A percentile compares a stretch with the other conserved stretches of the same genome.
Evolutionary conservation across 2,113 vertebrate species (phyloP).

Genomic region (Chaetodon trifascialis): DNA sequence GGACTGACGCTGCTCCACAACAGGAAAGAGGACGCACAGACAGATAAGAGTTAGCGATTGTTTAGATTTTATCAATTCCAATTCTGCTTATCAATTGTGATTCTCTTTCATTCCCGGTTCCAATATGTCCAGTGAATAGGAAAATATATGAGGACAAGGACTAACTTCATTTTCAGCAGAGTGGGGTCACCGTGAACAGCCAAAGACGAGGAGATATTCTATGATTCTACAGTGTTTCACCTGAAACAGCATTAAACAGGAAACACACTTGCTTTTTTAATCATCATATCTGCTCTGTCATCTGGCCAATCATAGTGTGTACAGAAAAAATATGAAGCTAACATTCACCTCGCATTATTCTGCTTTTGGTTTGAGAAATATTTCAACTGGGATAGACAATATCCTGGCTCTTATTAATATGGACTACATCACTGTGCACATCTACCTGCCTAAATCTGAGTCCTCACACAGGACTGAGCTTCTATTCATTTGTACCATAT

Average conservation of each 20-base stretch:
- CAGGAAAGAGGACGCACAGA: not conserved
- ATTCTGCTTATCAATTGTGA: not conserved
- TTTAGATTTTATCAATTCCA: not conserved
- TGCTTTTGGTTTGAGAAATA: not conserved
- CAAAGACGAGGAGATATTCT: not conserved
- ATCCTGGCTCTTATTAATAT: not conserved
- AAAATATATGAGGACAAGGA: not conserved
- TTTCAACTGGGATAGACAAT: not conserved
- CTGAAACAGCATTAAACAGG: not conserved
- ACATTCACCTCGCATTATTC: not conserved
- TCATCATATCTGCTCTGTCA: not conserved
- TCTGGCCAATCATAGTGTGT: too few species aligned
- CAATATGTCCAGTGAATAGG: not conserved
- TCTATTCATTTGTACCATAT: slow-evolving; percentile 46
- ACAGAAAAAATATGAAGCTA: not conserved
- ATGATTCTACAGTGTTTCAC: not conserved
- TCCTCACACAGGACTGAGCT: slow-evolving; percentile 38
- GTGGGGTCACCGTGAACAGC: not conserved
- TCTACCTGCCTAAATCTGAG: slow-evolving; percentile 20
- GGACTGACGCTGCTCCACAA: not conserved
- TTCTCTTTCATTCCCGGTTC: not conserved
- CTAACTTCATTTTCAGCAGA: not conserved
- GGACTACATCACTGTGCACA: not conserved
- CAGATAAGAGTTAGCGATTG: slow-evolving; percentile 2
- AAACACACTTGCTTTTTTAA: not conserved